Base-by-base conservation (phyloP, 92 coral and sea anemone genomes). In the Parazoanthus darwini region DNA sequence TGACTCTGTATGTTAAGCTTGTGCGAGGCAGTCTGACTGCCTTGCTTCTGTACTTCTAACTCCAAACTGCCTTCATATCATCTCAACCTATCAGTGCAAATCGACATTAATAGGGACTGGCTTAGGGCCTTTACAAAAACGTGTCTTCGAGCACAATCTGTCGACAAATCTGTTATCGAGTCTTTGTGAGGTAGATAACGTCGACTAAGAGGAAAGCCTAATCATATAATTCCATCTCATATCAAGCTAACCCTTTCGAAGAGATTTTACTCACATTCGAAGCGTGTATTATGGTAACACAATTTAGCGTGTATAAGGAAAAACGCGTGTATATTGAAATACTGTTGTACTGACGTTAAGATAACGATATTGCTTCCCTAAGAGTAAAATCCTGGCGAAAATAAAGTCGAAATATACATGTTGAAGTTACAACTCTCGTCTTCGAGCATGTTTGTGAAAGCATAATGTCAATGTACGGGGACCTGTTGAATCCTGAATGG, bases 111-210 rank as follows among this genome's bases (percentile, higher is more conserved):
- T 25, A 71, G 56, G 14, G 42, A 44, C 48, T 29, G 54, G 75
- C 87, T 46, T 50, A 71, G 79, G 25, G 39, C 25, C 87, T 84
- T 48, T 71, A 26, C 37, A 84, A 82, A 84, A 71, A 71, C 67
- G 78, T 84, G 87, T 84, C 58, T 16, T 72, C 16, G 37, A 84
- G 33, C 79, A 71, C 43, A 84, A 84, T 84, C 79, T 84, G 78
- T 84, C 87, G 87, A 71, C 87, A 84, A 84, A 84, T 84, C 87
- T 84, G 87, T 84, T 84, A 84, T 70, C 87, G 44, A 84, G 87
- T 71, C 87, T 84, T 71, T 84, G 65, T 35, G 26, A 37, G 78
- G 67, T 26, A 72, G 87, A 84, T 84, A 84, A 84, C 79, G 78
- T 71, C 36, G 36, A 71, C 78, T 33, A 84, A 72, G 65, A 51